Percentiles rank a stretch among this genome's conserved stretches.
Conservation (phyloP, 37 sponge, comb jelly and placozoan genomes). For the Ephydatia muelleri region DNA sequence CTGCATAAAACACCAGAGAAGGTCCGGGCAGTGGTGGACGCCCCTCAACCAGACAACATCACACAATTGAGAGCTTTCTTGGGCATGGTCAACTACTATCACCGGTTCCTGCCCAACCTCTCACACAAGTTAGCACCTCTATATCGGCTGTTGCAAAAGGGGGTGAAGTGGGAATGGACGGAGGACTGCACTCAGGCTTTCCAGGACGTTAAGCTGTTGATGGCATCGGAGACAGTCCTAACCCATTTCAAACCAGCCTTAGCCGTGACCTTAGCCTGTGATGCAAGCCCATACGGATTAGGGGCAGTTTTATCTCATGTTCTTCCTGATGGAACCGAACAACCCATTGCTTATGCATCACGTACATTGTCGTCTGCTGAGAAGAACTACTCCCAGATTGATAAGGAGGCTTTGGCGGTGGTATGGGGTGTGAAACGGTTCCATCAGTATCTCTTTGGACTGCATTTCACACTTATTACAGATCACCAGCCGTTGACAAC, state of each 20-base stretch:
- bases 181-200: conserved; percentile 6
- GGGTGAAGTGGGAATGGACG: conserved; percentile 2
- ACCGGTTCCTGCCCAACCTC: no score
- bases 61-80: background rate
- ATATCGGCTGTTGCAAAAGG: no score
- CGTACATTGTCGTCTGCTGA: background rate
- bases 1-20: background rate
- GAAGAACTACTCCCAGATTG: no score
- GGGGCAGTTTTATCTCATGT: conserved; percentile 6
- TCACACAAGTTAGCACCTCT: no score
- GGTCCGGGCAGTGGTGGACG: conserved; percentile 12
- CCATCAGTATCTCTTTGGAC: conserved; percentile 4
- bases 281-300: background rate
- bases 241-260: no score
- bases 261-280: no score
- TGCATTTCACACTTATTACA: background rate
- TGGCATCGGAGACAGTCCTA: background rate
- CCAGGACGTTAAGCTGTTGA: background rate
- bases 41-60: background rate
- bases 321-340: conserved; percentile 11
- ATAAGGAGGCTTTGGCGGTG: no score
- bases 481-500: background rate
- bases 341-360: conserved; percentile 4
- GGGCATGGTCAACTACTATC: background rate
- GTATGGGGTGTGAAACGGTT: background rate